Percentiles rank a stretch among this genome's conserved stretches.
phyloP scores from a whole-genome alignment of 2,113 vertebrate species.

The Copsychus sechellarum region DNA sequence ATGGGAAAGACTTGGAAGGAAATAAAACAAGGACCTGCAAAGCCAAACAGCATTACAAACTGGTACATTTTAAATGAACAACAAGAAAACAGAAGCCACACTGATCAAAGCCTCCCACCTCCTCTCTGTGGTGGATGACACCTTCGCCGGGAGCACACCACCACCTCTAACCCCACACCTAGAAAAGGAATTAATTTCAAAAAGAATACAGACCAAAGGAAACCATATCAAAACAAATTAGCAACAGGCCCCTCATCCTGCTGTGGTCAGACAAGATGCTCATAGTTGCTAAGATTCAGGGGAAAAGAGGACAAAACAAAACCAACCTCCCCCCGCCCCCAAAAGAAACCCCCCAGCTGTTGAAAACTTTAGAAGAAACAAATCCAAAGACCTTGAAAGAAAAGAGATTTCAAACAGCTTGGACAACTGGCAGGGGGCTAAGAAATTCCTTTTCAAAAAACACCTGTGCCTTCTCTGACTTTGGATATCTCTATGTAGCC shows the following conservation, averaged over 20 bases:
- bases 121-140: constrained; percentile 41
- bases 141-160: constrained; percentile 34
- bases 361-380: constrained; percentile 32
- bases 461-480: constrained; percentile 7
- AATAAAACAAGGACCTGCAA: constrained; percentile 33
- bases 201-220: constrained; percentile 50
- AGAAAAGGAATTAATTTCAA: constrained; percentile 66
- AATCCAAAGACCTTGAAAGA: constrained; percentile 48
- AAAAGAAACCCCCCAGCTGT: background rate
- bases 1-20: background rate
- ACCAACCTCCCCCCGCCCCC: background rate
- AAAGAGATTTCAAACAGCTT: constrained; percentile 44
- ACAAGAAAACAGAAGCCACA: constrained; percentile 46
- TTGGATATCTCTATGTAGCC: background rate
- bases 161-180: constrained; percentile 64
- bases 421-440: constrained; percentile 11
- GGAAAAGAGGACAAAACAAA: background rate
- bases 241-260: constrained; percentile 16
- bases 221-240: constrained; percentile 53
- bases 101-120: constrained; percentile 57
- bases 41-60: constrained; percentile 47
- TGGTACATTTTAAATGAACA: constrained; percentile 66
- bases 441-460: constrained; percentile 48
- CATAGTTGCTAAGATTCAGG: background rate
- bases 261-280: background rate